Percentiles rank a stretch among this genome's conserved stretches.
Conservation (phyloP, 1,140 invertebrate species). For the Mizuhopecten yessoensis region DNA sequence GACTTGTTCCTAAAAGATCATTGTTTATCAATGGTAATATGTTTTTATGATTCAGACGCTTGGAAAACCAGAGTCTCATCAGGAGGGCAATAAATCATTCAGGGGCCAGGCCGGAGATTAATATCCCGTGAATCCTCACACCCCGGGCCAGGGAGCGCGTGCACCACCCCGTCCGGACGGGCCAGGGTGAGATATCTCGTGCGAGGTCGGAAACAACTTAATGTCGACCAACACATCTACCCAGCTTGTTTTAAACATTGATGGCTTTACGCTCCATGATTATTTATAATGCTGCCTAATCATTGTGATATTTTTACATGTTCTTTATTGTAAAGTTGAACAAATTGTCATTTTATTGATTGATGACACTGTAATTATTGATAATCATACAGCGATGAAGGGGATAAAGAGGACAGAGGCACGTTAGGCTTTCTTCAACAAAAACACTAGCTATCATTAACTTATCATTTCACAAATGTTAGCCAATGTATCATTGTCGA, state of each 20-base stretch:
- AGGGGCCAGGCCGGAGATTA: not conserved
- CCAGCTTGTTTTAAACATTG: not conserved
- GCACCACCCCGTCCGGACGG: not conserved
- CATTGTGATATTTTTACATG: not conserved
- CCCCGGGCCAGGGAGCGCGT: not conserved
- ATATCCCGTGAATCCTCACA: not conserved
- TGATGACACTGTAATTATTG: not conserved
- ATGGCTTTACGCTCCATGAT: not conserved
- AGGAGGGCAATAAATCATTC: not conserved
- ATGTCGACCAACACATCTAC: not conserved
- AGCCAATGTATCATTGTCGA: not conserved
- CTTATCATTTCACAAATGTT: not conserved
- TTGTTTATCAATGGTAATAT: not conserved
- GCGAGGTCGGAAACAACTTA: not conserved
- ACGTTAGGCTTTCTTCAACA: not conserved
- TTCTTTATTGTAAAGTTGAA: not conserved
- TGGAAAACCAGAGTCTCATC: not conserved
- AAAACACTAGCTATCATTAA: not conserved
- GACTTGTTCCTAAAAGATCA: not conserved
- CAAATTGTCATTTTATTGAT: not conserved
- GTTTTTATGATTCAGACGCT: conserved; percentile 8
- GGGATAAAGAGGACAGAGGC: not conserved
- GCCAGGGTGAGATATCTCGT: conserved; percentile 3
- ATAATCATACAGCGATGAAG: not conserved
- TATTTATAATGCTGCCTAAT: not conserved